Conservation (phyloP, 1,140 invertebrate species). For the Cataglyphis hispanica region DNA sequence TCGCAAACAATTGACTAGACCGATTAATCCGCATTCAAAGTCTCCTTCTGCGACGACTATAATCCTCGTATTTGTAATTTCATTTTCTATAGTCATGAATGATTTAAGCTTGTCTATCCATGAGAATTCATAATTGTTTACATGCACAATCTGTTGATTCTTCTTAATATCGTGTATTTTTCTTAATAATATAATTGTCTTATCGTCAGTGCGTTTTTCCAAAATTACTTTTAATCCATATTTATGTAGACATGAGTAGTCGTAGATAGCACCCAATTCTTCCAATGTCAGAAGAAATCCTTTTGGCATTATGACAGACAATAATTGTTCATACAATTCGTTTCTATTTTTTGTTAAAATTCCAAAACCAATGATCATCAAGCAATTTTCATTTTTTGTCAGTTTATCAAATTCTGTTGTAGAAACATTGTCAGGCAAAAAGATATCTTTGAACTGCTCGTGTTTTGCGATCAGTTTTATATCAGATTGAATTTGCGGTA, state of each 20-base stretch:
- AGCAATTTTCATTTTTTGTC: slow-evolving; percentile 85
- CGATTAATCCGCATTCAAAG: slow-evolving; percentile 92
- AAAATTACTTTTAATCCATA: slow-evolving; percentile 77
- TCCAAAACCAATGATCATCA: slow-evolving; percentile 87
- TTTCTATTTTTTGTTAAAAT: slow-evolving; percentile 1
- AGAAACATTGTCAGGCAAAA: slow-evolving; percentile 79
- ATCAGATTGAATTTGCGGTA: slow-evolving; percentile 87
- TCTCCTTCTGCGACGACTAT: slow-evolving; percentile 88
- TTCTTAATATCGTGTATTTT: slow-evolving; percentile 74
- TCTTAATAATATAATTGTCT: slow-evolving; percentile 78
- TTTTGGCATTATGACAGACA: slow-evolving; percentile 67
- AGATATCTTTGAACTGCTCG: background rate
- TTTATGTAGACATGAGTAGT: slow-evolving; percentile 68
- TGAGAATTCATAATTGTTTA: slow-evolving; percentile 80
- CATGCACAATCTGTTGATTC: slow-evolving; percentile 74
- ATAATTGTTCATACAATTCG: background rate
- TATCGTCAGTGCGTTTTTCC: slow-evolving; percentile 75
- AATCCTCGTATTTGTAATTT: slow-evolving; percentile 68
- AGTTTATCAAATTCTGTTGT: background rate
- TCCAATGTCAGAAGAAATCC: slow-evolving; percentile 86
- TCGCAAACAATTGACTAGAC: slow-evolving; percentile 91
- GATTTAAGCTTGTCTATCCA: slow-evolving; percentile 86
- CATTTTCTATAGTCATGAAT: slow-evolving; percentile 86
- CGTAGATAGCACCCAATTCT: slow-evolving; percentile 61
- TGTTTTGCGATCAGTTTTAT: background rate